These are phyloP conservation scores for Pionites leucogaster DNA, from an alignment of 2,113 vertebrate species.

Conservation along the genomic window DNA sequence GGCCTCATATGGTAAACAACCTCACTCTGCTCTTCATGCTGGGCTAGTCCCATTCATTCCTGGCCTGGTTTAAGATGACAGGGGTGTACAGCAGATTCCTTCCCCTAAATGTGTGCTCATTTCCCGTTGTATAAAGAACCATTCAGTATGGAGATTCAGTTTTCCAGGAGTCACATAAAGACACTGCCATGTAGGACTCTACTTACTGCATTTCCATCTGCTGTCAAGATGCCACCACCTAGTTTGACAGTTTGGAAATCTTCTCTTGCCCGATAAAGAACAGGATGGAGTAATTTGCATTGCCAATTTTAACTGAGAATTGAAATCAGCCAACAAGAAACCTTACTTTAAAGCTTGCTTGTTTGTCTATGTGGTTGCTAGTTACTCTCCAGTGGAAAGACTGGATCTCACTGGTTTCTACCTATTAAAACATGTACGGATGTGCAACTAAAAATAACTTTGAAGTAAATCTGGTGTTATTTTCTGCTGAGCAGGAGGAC, in stretches of 20 bases:
- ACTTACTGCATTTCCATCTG: background rate
- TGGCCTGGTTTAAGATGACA: background rate
- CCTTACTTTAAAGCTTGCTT: background rate
- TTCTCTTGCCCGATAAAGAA: background rate
- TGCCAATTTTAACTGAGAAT: background rate
- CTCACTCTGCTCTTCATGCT: background rate
- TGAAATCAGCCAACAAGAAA: background rate
- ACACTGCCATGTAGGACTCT: background rate
- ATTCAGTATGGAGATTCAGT: background rate
- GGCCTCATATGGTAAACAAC: background rate
- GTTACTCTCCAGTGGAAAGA: background rate
- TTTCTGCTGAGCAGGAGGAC: background rate
- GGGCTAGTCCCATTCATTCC: background rate
- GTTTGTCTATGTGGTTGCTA: background rate
- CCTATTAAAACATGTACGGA: background rate
- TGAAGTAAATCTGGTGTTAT: background rate
- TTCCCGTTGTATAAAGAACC: background rate
- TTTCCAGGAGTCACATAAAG: constrained; percentile 12
- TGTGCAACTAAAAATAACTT: background rate
- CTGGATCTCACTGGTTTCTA: constrained; percentile 1
- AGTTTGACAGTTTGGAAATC: constrained; percentile 6
- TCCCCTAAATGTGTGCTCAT: background rate
- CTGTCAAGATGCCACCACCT: constrained; percentile 20
- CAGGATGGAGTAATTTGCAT: constrained; percentile 5
- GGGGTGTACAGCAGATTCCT: background rate